Evolutionary conservation across 2,888 invertebrate species (phyloP).

Genomic region (Drosophila paranaensis): DNA sequence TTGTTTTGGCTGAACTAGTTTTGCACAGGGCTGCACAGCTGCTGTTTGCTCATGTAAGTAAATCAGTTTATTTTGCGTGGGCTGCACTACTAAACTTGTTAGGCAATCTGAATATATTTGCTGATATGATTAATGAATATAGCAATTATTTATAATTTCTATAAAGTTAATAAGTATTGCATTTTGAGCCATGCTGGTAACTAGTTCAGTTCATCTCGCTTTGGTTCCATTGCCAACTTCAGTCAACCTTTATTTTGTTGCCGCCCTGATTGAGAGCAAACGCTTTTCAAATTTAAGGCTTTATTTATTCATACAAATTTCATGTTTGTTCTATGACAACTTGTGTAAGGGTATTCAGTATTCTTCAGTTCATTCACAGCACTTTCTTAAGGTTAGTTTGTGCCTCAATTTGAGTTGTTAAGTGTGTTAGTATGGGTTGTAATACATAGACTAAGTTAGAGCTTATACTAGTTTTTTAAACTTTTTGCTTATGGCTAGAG

Average conservation of each 20-base stretch:
- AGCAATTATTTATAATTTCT: too few species aligned
- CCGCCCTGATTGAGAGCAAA: too few species aligned
- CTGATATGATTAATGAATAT: too few species aligned
- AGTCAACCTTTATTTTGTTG: background rate
- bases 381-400: background rate
- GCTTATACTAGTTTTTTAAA: background rate
- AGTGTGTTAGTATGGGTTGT: too few species aligned
- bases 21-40: constrained; percentile 1
- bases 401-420: too few species aligned
- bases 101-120: too few species aligned
- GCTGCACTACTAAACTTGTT: too few species aligned
- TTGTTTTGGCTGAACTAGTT: background rate
- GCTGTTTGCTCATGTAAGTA: background rate
- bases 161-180: too few species aligned
- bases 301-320: background rate
- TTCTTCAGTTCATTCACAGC: background rate
- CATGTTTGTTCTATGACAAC: background rate
- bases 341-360: background rate
- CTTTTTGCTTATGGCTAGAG: background rate
- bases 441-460: background rate
- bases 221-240: background rate
- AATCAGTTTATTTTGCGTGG: background rate
- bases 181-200: too few species aligned
- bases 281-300: background rate
- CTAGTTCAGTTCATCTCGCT: background rate